These are phyloP conservation scores for Herpailurus yagouaroundi DNA, from an alignment of 2,113 vertebrate species.

Conservation along the genomic window DNA sequence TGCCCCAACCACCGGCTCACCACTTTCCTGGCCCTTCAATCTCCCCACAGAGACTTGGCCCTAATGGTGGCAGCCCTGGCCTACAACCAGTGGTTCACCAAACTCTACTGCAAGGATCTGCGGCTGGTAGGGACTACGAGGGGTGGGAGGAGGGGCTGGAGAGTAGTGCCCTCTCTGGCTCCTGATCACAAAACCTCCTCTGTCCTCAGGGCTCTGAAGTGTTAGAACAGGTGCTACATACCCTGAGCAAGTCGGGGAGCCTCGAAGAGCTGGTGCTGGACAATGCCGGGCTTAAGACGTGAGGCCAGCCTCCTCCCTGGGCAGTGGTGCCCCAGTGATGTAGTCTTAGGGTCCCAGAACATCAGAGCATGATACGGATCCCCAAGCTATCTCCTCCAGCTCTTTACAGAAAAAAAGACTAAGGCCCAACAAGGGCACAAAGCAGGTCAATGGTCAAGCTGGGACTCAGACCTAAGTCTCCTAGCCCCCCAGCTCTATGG, in stretches of 20 bases:
- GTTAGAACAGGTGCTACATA: slow-evolving; percentile 93
- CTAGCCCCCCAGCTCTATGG: not conserved
- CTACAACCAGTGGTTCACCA: slow-evolving; percentile 96
- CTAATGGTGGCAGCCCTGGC: slow-evolving; percentile 95
- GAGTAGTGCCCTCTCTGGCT: not conserved
- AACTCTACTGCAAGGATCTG: slow-evolving; percentile 94
- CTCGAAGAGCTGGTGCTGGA: slow-evolving; percentile 95
- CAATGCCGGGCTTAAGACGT: slow-evolving; percentile 94
- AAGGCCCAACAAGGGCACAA: not conserved
- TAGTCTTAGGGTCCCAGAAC: slow-evolving; percentile 15
- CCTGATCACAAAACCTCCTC: not conserved
- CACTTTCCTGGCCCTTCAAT: not conserved
- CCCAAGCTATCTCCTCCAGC: not conserved
- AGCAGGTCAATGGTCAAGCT: not conserved
- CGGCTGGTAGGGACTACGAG: slow-evolving; percentile 87
- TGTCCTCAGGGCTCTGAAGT: slow-evolving; percentile 92
- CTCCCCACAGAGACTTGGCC: slow-evolving; percentile 90
- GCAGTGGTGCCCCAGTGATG: not conserved
- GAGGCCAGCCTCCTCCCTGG: slow-evolving; percentile 78
- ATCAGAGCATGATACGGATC: not conserved
- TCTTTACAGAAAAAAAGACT: slow-evolving; percentile 14
- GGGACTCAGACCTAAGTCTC: slow-evolving; percentile 22
- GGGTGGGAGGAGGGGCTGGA: not conserved
- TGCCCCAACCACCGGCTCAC: not conserved
- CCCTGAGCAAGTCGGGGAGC: slow-evolving; percentile 93